These are phyloP conservation scores for Colletes latitarsis DNA, from an alignment of 1,140 invertebrate species.

Conservation along the genomic window DNA sequence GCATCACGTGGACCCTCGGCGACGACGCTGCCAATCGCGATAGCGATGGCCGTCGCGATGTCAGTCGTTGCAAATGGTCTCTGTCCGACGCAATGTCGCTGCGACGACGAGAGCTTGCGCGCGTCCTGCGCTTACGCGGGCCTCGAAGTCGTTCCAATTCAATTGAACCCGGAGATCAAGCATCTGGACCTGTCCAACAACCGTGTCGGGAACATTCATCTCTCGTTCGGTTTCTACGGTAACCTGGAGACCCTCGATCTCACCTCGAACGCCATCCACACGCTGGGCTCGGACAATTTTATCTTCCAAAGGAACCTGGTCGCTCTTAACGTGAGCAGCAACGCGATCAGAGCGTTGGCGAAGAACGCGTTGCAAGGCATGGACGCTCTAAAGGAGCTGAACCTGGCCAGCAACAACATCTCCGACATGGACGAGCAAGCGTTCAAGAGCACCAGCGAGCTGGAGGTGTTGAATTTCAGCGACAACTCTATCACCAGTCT, in stretches of 20 bases:
- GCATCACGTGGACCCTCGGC: slow-evolving; percentile 72
- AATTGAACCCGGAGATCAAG: slow-evolving; percentile 91
- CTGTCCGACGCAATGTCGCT: slow-evolving; percentile 90
- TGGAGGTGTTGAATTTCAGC: slow-evolving; percentile 88
- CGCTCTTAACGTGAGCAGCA: slow-evolving; percentile 89
- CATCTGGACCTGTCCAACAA: slow-evolving; percentile 90
- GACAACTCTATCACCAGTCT: slow-evolving; percentile 88
- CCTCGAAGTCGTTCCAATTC: slow-evolving; percentile 92
- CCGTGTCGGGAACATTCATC: slow-evolving; percentile 86
- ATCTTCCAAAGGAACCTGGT: slow-evolving; percentile 86
- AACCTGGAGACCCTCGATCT: slow-evolving; percentile 89
- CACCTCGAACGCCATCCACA: slow-evolving; percentile 90
- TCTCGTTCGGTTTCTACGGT: slow-evolving; percentile 89
- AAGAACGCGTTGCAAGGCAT: slow-evolving; percentile 90
- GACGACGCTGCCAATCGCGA: slow-evolving; percentile 73
- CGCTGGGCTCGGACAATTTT: slow-evolving; percentile 90
- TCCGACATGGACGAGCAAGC: slow-evolving; percentile 86
- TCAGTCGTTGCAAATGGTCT: slow-evolving; percentile 80
- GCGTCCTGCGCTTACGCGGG: slow-evolving; percentile 88
- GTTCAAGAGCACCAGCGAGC: slow-evolving; percentile 86
- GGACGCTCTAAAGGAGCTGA: slow-evolving; percentile 84
- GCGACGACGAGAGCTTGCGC: slow-evolving; percentile 89
- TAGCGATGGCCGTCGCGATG: slow-evolving; percentile 75
- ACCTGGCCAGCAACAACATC: slow-evolving; percentile 90
- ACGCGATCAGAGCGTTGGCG: slow-evolving; percentile 85